Evolutionary conservation across 2,113 vertebrate species (phyloP).

Genomic region (Sinocyclocheilus anshuiensis): DNA sequence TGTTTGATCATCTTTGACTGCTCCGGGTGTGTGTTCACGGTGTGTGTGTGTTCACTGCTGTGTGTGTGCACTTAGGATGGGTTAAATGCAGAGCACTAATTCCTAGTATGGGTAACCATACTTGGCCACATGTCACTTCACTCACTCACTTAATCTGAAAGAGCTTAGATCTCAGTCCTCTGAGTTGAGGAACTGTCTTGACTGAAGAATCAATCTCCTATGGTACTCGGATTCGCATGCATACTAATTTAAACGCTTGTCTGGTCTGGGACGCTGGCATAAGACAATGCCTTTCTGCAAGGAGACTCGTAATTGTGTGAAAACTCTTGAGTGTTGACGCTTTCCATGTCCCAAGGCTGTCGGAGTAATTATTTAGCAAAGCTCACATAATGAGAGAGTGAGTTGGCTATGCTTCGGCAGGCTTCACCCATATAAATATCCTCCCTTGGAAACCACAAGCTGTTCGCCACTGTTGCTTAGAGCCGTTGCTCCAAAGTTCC

Average conservation of each 20-base stretch:
- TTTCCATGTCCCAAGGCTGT: constrained; percentile 16
- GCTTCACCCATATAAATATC: constrained; percentile 29
- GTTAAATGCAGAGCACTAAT: no score
- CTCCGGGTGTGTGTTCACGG: no score
- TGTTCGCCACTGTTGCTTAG: neutral
- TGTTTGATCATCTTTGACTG: constrained; percentile 28
- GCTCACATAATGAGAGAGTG: constrained; percentile 49
- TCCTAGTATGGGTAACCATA: no score
- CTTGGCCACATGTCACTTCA: no score
- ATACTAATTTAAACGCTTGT: neutral
- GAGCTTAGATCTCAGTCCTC: neutral
- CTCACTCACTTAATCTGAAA: constrained; percentile 9
- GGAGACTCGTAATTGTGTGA: constrained; percentile 51
- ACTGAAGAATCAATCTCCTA: constrained; percentile 28
- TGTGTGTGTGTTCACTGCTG: no score
- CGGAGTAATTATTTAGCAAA: constrained; percentile 45
- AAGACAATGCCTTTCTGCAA: constrained; percentile 52
- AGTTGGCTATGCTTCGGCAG: neutral
- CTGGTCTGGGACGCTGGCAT: constrained; percentile 29
- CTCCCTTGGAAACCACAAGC: constrained; percentile 28
- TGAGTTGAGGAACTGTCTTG: neutral
- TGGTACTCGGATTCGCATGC: constrained; percentile 3
- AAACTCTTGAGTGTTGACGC: constrained; percentile 56
- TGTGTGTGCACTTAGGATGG: no score
- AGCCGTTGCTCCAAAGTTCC: constrained; percentile 1